Percentiles rank a stretch among this genome's conserved stretches.
These are phyloP conservation scores for Capromys pilorides DNA, from an alignment of 2,797 vertebrate species.

Conservation along the genomic window DNA sequence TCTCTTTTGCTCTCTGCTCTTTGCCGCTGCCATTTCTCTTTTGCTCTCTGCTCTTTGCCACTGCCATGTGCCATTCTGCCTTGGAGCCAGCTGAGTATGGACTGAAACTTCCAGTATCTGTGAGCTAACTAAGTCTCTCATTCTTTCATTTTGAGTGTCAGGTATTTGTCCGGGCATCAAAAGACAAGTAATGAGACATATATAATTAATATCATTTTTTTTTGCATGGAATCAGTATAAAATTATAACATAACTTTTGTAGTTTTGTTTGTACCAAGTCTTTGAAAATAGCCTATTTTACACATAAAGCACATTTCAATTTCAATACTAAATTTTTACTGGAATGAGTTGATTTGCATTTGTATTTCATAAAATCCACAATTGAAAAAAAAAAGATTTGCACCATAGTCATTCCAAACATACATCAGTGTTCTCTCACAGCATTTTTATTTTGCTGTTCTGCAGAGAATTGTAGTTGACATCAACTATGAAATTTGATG, in stretches of 20 bases:
- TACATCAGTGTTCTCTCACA: background rate
- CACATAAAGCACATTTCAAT: background rate
- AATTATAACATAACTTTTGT: background rate
- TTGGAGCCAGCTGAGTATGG: no score
- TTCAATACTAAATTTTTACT: conserved; percentile 7
- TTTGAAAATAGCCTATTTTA: conserved; percentile 42
- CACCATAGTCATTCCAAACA: background rate
- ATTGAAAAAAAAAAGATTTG: conserved; percentile 32
- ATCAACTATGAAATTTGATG: background rate
- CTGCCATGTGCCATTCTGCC: no score
- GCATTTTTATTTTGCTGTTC: background rate
- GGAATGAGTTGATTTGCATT: conserved; percentile 20
- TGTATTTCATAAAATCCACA: conserved; percentile 46
- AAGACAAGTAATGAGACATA: background rate
- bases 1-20: no score
- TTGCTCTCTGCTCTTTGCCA: no score
- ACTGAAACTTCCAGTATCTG: no score
- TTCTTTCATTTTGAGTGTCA: no score
- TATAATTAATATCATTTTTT: background rate
- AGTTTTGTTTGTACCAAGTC: background rate
- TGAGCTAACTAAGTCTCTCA: no score
- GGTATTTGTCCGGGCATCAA: no score
- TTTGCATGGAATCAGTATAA: background rate
- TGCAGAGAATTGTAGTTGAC: background rate
- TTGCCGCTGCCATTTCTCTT: no score